Base-by-base conservation (phyloP, 1,140 invertebrate species). In the Drosophila tristis region DNA sequence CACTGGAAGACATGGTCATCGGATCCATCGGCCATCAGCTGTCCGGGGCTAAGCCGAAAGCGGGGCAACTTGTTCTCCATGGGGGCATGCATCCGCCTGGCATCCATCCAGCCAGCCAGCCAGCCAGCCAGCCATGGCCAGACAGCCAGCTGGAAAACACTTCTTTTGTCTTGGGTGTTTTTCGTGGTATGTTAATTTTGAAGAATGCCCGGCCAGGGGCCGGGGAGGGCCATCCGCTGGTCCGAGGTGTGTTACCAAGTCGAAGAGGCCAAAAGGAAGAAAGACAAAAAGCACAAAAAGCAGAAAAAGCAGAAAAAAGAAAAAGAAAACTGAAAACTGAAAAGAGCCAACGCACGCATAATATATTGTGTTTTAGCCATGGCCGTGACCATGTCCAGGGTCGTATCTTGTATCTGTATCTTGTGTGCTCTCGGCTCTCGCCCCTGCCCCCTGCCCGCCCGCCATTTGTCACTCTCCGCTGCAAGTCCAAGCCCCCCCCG, bases 371-470 rank as follows among this genome's bases (percentile, higher is more conserved):
- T 77, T 67, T 81, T 77, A 67, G 73, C 73, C 67, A 58, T 72
- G 76, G 63, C 71, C 84, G 75, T 87, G 82, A 87, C 82, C 82
- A 87, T 86, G 66, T 87, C 78, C 82, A 78, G 74, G 78, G 80
- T 66, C 79, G 64, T 85, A 85, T 84, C 80, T 84, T 73, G 74
- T 86, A 78, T 56, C 80, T 86, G 66, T 68, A 70, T 70, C 66
- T 85, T 50, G 51, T 70, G 35, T 57, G 48, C 59, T 48, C 29
- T 9, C 29, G 5, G 26, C 5, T 26, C 29, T 29, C 26, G 5
- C 6, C 26, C 6, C 26, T 29, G 0, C 6, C 8, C 29, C 29
- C 55, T 15, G 23, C 13, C 56, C 56, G 47, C 47, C 45, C 53
- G 44, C 60, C 44, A 25, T 61, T 57, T 63, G 53, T 57, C 57